A percentile compares a stretch with the other conserved stretches of the same genome.
Conservation (phyloP, 2,113 vertebrate genomes). For the Porphyrio hochstetteri region DNA sequence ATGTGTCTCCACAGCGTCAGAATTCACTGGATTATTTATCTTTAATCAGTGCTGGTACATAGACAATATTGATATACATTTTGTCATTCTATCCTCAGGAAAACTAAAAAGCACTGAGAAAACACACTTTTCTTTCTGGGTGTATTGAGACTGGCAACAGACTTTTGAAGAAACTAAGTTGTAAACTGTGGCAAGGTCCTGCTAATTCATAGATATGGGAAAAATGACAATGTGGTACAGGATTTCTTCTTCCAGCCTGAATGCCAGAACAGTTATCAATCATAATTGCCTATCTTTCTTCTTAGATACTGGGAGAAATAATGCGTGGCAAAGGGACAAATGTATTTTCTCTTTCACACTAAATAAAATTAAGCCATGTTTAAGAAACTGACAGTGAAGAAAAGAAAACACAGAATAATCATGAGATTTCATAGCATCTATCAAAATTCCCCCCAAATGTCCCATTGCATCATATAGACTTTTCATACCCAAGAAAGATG, state of each 20-base stretch:
- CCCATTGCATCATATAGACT: not conserved
- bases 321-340: not conserved
- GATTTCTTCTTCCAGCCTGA: not conserved
- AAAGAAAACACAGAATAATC: not conserved
- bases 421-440: not conserved
- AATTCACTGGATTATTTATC: not conserved
- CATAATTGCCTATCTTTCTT: not conserved
- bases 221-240: not conserved
- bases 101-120: not conserved
- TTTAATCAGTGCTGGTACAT: not conserved
- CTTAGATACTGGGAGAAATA: not conserved
- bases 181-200: not conserved
- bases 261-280: not conserved
- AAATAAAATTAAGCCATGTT: not conserved
- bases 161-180: not conserved
- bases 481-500: not conserved
- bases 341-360: not conserved
- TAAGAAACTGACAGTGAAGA: not conserved
- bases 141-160: not conserved
- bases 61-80: not conserved
- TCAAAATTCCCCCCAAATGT: not conserved
- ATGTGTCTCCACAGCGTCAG: not conserved
- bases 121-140: not conserved
- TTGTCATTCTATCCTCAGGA: not conserved
- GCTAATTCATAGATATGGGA: not conserved